Evolutionary conservation across 2,888 invertebrate genomes (phyloP).

Genomic region (Horisme vitalbata): DNA sequence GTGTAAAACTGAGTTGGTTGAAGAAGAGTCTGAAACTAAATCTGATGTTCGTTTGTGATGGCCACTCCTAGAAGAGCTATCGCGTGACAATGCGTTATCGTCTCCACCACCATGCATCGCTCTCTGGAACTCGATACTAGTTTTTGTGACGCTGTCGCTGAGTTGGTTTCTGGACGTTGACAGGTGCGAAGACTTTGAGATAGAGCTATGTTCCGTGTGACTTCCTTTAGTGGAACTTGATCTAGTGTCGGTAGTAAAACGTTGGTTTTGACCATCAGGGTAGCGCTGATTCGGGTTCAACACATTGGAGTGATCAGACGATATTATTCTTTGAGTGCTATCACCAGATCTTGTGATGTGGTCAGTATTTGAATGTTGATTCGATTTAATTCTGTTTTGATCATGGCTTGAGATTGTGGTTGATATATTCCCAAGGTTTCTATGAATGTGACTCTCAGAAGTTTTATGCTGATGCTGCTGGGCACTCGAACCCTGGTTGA

Average conservation of each 20-base stretch:
- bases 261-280: slow-evolving; percentile 34
- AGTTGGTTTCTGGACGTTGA: slow-evolving; percentile 65
- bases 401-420: slow-evolving; percentile 39
- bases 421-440: slow-evolving; percentile 36
- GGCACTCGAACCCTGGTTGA: slow-evolving; percentile 37
- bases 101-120: slow-evolving; percentile 71
- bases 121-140: slow-evolving; percentile 79
- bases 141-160: slow-evolving; percentile 75
- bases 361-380: slow-evolving; percentile 44
- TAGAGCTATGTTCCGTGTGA: slow-evolving; percentile 46
- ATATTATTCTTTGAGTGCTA: slow-evolving; percentile 50
- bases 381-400: slow-evolving; percentile 46
- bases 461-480: slow-evolving; percentile 38
- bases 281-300: slow-evolving; percentile 36
- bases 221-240: slow-evolving; percentile 45
- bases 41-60: slow-evolving; percentile 89
- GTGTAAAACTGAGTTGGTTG: slow-evolving; percentile 90
- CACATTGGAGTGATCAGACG: slow-evolving; percentile 47
- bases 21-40: slow-evolving; percentile 88
- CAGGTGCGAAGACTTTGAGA: slow-evolving; percentile 56
- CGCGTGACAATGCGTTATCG: slow-evolving; percentile 39
- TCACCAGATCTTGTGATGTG: slow-evolving; percentile 36
- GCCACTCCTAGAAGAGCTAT: slow-evolving; percentile 61
- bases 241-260: slow-evolving; percentile 36
- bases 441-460: slow-evolving; percentile 40